phyloP scores from a whole-genome alignment of 1,140 invertebrate species.

The Palaemon carinicauda region DNA sequence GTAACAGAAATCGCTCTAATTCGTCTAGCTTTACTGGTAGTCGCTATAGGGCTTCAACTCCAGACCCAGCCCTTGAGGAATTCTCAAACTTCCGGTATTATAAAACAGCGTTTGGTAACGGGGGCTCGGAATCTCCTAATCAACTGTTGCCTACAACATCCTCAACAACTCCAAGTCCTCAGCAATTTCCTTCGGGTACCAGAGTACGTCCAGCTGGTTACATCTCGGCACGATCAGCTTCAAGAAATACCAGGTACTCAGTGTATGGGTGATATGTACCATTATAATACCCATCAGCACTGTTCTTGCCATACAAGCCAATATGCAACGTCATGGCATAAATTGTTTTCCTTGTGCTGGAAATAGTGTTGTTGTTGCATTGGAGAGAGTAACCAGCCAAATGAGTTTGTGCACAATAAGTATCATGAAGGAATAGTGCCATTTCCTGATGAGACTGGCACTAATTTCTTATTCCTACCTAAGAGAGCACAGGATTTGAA shows the following conservation, averaged over 20 bases:
- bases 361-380: too few relatives aligned
- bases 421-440: too few relatives aligned
- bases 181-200: neutral
- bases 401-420: too few relatives aligned
- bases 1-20: neutral
- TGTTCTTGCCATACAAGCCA: too few relatives aligned
- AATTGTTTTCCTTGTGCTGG: too few relatives aligned
- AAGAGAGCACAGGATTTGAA: too few relatives aligned
- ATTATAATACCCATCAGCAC: too few relatives aligned
- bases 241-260: constrained; percentile 46
- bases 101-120: constrained; percentile 54
- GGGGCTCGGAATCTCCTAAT: neutral
- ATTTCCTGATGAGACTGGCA: too few relatives aligned
- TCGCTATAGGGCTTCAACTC: neutral
- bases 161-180: neutral
- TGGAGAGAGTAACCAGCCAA: too few relatives aligned
- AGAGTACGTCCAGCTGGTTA: constrained; percentile 27
- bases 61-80: constrained; percentile 36
- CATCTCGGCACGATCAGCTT: constrained; percentile 33
- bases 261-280: constrained; percentile 21
- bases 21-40: neutral
- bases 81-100: constrained; percentile 58
- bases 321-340: too few relatives aligned
- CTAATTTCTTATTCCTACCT: too few relatives aligned
- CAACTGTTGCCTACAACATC: too few relatives aligned